Evolutionary conservation across 2,888 invertebrate genomes (phyloP).

Genomic region (Aethes cnicana): DNA sequence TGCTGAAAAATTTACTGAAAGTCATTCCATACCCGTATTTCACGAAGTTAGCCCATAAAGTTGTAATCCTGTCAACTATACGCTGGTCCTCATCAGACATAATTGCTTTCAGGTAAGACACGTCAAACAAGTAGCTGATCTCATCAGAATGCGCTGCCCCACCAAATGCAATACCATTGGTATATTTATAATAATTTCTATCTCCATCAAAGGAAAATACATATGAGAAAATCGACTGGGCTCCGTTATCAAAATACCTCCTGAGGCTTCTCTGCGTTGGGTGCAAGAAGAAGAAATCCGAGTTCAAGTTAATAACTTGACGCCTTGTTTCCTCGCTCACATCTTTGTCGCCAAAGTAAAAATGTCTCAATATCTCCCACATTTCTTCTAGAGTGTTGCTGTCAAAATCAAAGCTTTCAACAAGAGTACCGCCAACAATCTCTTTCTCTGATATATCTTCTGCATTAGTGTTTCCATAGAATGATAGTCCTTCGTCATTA

Average conservation of each 20-base stretch:
- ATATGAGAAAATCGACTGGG: conserved; percentile 50
- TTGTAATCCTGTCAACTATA: conserved; percentile 54
- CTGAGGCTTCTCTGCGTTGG: conserved; percentile 48
- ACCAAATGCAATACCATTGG: conserved; percentile 18
- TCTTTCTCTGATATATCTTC: no score
- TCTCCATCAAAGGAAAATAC: conserved; percentile 55
- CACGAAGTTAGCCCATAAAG: conserved; percentile 66
- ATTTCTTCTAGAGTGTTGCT: conserved; percentile 33
- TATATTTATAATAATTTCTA: conserved; percentile 24
- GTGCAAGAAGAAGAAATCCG: conserved; percentile 52
- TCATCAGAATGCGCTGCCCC: conserved; percentile 57
- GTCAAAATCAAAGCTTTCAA: conserved; percentile 23
- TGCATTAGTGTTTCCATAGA: no score
- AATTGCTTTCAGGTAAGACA: conserved; percentile 20
- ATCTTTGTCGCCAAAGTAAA: conserved; percentile 28
- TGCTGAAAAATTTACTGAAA: background rate
- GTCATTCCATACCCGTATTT: conserved; percentile 54
- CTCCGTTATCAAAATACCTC: conserved; percentile 43
- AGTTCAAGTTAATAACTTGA: conserved; percentile 47
- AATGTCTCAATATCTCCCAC: conserved; percentile 36
- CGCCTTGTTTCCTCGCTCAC: conserved; percentile 36
- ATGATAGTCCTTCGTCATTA: conserved; percentile 43
- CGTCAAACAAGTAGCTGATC: conserved; percentile 53
- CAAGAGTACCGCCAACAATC: no score
- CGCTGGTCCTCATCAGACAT: conserved; percentile 47